Evolutionary conservation across 2,113 vertebrate genomes (phyloP).

Genomic region (Hiodon tergisus): DNA sequence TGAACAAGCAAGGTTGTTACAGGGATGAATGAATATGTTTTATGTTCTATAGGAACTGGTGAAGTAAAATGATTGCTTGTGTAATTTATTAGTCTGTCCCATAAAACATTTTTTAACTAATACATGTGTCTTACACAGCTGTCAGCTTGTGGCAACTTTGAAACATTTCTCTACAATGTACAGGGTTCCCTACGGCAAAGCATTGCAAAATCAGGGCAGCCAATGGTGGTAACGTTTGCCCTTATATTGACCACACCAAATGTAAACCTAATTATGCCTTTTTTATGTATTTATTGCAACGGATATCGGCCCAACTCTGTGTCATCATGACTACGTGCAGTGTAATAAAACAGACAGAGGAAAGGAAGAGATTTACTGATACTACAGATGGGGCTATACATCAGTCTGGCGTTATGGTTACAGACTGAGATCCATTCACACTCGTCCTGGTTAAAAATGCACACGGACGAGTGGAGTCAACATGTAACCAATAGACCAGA

Average conservation of each 20-base stretch:
- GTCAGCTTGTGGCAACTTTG: not conserved
- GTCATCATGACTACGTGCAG: no score
- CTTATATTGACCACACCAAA: not conserved
- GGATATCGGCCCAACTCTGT: no score
- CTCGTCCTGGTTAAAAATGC: no score
- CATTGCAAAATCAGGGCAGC: not conserved
- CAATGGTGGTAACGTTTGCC: not conserved
- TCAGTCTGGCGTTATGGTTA: no score
- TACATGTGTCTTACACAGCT: not conserved
- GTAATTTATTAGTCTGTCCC: not conserved
- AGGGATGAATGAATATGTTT: not conserved
- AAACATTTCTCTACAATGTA: not conserved
- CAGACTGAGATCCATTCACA: no score
- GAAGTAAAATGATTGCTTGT: not conserved
- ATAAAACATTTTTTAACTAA: conserved; percentile 2
- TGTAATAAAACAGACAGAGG: no score
- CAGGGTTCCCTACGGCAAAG: not conserved
- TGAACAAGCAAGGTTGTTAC: not conserved
- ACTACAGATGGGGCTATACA: no score
- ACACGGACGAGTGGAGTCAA: no score
- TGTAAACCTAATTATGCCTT: no score
- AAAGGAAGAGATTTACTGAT: no score
- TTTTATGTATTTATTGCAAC: no score
- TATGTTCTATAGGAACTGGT: not conserved
- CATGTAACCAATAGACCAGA: no score